phyloP scores from a whole-genome alignment of 2,888 invertebrate genomes.

The Eupithecia insigniata region DNA sequence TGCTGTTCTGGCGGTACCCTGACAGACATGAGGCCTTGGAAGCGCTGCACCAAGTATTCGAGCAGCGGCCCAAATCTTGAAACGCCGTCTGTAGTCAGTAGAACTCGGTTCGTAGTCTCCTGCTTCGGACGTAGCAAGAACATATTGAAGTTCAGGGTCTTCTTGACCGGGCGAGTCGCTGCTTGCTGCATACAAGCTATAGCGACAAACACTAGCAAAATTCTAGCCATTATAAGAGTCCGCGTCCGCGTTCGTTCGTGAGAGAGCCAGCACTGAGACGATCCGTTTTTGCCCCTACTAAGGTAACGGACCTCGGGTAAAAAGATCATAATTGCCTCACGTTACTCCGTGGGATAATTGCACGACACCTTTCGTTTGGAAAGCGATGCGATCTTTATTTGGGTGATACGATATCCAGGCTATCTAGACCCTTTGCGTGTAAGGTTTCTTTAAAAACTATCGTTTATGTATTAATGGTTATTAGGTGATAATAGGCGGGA shows the following conservation, averaged over 20 bases:
- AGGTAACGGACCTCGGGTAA: conserved; percentile 81
- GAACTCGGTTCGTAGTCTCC: conserved; percentile 64
- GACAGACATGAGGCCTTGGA: conserved; percentile 88
- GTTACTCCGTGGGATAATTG: conserved; percentile 71
- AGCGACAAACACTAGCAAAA: conserved; percentile 59
- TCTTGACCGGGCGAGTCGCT: conserved; percentile 66
- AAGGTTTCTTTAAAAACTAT: conserved; percentile 28
- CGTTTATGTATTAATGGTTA: conserved; percentile 53
- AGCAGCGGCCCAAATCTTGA: conserved; percentile 87
- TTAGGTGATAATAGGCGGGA: conserved; percentile 45
- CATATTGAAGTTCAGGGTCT: conserved; percentile 79
- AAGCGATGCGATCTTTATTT: conserved; percentile 78
- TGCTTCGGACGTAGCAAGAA: conserved; percentile 71
- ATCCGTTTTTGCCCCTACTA: conserved; percentile 72
- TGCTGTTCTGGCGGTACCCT: conserved; percentile 84
- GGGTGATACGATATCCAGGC: conserved; percentile 67
- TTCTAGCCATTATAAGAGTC: conserved; percentile 50
- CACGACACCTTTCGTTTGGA: conserved; percentile 82
- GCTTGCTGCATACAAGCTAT: conserved; percentile 61
- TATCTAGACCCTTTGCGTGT: conserved; percentile 49
- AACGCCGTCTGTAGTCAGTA: conserved; percentile 69
- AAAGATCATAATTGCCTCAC: conserved; percentile 80
- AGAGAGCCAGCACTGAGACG: conserved; percentile 67
- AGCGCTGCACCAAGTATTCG: conserved; percentile 87
- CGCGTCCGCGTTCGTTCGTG: conserved; percentile 67